phyloP scores from a whole-genome alignment of 2,113 vertebrate species.

The Thomomys bottae region DNA sequence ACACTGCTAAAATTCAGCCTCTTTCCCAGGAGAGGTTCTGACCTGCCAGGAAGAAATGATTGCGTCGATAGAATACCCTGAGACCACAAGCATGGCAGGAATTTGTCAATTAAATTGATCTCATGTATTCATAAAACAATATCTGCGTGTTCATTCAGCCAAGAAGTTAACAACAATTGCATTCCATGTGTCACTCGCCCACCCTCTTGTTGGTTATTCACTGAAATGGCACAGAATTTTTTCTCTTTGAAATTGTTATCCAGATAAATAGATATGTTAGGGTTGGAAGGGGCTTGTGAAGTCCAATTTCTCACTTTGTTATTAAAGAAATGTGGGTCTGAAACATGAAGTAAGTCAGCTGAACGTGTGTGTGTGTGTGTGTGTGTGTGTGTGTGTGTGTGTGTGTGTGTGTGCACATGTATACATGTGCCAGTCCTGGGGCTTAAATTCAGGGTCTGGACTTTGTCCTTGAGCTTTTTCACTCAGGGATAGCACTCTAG shows the following conservation, averaged over 20 bases:
- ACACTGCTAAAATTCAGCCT: conserved; percentile 19
- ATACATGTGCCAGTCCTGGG: no score
- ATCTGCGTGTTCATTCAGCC: background rate
- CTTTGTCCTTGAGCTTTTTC: no score
- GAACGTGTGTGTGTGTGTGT: no score
- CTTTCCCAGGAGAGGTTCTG: background rate
- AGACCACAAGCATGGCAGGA: conserved; percentile 45
- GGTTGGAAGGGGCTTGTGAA: background rate
- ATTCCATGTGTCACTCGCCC: background rate
- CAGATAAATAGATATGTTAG: background rate
- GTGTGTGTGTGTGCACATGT: no score
- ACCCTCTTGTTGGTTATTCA: background rate
- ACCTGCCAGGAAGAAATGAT: conserved; percentile 21
- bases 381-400: no score
- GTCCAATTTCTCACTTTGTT: background rate
- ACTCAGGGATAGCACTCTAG: no score
- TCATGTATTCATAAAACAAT: conserved; percentile 53
- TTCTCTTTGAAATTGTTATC: conserved; percentile 31
- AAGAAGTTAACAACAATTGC: background rate
- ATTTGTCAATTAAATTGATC: conserved; percentile 43
- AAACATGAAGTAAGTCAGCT: background rate
- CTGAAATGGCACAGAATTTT: background rate
- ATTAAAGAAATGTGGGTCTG: background rate
- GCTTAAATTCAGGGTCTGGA: no score
- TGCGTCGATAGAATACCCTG: background rate